These are phyloP conservation scores for Thunnus maccoyii DNA, from an alignment of 2,113 vertebrate species.

Conservation along the genomic window DNA sequence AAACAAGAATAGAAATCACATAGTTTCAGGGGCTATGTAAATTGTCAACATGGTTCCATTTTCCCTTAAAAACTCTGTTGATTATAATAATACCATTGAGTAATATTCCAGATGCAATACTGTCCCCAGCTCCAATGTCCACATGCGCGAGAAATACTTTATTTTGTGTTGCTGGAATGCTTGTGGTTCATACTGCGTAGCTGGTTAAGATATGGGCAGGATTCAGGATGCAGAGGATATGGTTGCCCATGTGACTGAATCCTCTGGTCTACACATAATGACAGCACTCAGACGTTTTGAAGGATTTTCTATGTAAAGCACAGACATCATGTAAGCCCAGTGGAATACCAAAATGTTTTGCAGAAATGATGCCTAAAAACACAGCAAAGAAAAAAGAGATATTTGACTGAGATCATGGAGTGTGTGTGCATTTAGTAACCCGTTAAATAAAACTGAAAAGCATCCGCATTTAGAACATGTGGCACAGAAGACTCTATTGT, in stretches of 20 bases:
- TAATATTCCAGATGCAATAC: background rate
- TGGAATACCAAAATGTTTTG: background rate
- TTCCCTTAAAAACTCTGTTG: background rate
- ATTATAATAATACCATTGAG: too few relatives aligned
- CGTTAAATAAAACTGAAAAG: background rate
- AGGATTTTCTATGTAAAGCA: background rate
- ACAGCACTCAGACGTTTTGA: background rate
- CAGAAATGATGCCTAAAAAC: background rate
- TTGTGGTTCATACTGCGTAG: background rate
- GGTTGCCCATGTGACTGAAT: too few relatives aligned
- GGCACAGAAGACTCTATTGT: background rate
- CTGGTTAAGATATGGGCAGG: background rate
- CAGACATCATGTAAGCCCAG: background rate
- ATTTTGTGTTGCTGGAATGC: background rate
- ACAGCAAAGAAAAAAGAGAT: background rate
- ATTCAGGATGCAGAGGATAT: background rate
- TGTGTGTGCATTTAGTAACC: background rate
- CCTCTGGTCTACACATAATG: background rate
- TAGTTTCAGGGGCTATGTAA: background rate
- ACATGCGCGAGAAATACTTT: background rate
- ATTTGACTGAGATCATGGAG: background rate
- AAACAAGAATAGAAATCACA: constrained; percentile 9
- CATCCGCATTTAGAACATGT: background rate
- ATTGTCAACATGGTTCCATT: background rate
- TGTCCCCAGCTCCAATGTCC: background rate